Evolutionary conservation across 2,888 invertebrate genomes (phyloP).

Genomic region (Ryuthela nishihirai): DNA sequence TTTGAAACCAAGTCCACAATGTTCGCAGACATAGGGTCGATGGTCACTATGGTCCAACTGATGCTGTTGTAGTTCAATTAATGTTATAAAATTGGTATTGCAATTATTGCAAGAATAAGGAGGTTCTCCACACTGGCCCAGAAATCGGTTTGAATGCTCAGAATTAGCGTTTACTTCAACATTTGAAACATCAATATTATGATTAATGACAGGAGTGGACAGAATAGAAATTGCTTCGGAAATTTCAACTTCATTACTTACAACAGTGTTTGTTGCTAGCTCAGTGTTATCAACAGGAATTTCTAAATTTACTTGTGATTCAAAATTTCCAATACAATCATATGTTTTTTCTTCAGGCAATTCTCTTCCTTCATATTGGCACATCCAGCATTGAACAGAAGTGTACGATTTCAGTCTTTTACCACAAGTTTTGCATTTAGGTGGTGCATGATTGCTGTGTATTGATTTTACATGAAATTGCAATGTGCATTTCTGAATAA

Average conservation of each 20-base stretch:
- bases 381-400: constrained; percentile 22
- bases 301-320: too few relatives aligned
- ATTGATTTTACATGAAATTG: constrained; percentile 31
- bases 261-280: too few relatives aligned
- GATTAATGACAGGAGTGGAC: too few relatives aligned
- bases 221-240: too few relatives aligned
- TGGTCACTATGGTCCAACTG: constrained; percentile 6
- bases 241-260: too few relatives aligned
- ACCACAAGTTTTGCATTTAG: constrained; percentile 22
- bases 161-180: too few relatives aligned
- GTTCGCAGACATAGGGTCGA: constrained; percentile 9
- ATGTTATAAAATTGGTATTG: constrained; percentile 1
- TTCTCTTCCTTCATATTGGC: constrained; percentile 27
- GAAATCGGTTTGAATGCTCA: too few relatives aligned
- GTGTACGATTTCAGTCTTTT: constrained; percentile 23
- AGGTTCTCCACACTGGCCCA: too few relatives aligned
- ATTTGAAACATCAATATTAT: too few relatives aligned
- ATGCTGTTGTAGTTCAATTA: constrained; percentile 1
- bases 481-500: constrained; percentile 25
- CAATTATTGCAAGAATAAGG: constrained; percentile 6
- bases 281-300: too few relatives aligned
- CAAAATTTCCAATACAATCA: neutral
- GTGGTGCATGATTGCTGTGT: constrained; percentile 18
- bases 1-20: constrained; percentile 7
- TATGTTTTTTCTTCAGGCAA: neutral